Evolutionary conservation across 2,797 vertebrate species (phyloP).

Genomic region (Lagorchestes hirsutus): DNA sequence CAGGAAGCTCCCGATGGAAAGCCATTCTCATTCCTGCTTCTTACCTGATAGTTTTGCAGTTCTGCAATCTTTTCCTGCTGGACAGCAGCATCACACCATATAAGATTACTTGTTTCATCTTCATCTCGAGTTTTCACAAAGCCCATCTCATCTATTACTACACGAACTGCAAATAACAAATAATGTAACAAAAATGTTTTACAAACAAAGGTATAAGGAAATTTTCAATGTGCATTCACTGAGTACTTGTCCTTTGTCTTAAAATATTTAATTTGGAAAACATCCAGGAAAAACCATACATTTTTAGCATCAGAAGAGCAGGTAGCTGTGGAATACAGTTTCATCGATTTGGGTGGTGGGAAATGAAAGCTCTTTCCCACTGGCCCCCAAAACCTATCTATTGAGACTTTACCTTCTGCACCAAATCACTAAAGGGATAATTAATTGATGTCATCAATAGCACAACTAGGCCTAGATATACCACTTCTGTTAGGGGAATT

Average conservation of each 20-base stretch:
- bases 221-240: not conserved
- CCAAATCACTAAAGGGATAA: constrained; percentile 22
- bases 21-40: not conserved
- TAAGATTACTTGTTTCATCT: constrained; percentile 97
- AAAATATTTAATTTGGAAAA: constrained; percentile 58
- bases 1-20: not conserved
- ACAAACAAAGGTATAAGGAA: not conserved
- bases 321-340: constrained; percentile 44
- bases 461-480: constrained; percentile 24
- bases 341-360: not conserved
- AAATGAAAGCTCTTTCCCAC: constrained; percentile 62
- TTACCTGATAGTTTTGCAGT: constrained; percentile 98
- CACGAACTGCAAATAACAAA: constrained; percentile 89
- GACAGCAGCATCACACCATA: constrained; percentile 98
- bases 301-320: constrained; percentile 27
- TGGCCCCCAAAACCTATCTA: constrained; percentile 13
- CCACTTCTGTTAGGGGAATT: constrained; percentile 32
- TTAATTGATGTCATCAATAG: constrained; percentile 17
- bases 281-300: constrained; percentile 48
- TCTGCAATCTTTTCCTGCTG: constrained; percentile 99
- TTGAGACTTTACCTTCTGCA: constrained; percentile 44
- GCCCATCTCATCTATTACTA: constrained; percentile 93
- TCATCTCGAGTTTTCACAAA: constrained; percentile 95
- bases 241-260: constrained; percentile 24
- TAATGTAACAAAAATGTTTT: constrained; percentile 23